phyloP scores from a whole-genome alignment of 2,888 invertebrate genomes.

The Apocheima hispidaria region DNA sequence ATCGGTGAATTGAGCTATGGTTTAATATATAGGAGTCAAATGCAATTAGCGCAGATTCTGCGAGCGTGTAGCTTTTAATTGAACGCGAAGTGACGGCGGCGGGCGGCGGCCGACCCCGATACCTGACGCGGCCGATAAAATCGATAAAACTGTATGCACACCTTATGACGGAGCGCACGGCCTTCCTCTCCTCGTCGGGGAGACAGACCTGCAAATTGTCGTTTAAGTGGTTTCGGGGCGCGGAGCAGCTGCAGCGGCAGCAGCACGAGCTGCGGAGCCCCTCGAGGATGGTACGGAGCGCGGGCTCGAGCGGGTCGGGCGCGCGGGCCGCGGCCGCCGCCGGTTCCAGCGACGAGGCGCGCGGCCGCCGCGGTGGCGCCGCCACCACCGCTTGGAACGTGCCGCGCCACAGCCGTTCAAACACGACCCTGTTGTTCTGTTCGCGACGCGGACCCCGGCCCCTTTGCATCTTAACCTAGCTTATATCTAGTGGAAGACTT shows the following conservation, averaged over 20 bases:
- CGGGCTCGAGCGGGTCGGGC: slow-evolving; percentile 81
- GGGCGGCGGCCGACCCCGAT: slow-evolving; percentile 49
- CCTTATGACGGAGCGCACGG: slow-evolving; percentile 89
- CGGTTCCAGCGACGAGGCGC: slow-evolving; percentile 73
- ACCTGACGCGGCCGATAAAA: slow-evolving; percentile 48
- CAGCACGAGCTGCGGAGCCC: slow-evolving; percentile 75
- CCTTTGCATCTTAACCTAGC: slow-evolving; percentile 78
- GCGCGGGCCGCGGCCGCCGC: slow-evolving; percentile 58
- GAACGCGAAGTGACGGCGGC: slow-evolving; percentile 48
- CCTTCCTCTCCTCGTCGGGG: slow-evolving; percentile 83
- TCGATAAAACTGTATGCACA: slow-evolving; percentile 73
- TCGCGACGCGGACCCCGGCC: slow-evolving; percentile 80
- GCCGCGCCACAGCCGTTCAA: slow-evolving; percentile 91
- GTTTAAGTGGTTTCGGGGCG: slow-evolving; percentile 64
- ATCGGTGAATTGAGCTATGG: slow-evolving; percentile 10
- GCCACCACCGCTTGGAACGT: slow-evolving; percentile 84
- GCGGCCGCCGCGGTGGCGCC: slow-evolving; percentile 71
- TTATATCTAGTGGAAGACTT: slow-evolving; percentile 84
- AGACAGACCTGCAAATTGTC: slow-evolving; percentile 86
- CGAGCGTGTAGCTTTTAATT: slow-evolving; percentile 54
- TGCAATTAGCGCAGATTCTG: slow-evolving; percentile 53
- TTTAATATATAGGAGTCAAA: slow-evolving; percentile 19
- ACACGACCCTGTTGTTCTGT: slow-evolving; percentile 87
- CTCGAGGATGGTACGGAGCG: slow-evolving; percentile 72
- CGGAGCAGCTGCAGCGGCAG: slow-evolving; percentile 78